Evolutionary conservation across 2,113 vertebrate species (phyloP), one percentile per base, ranked within the genome.

Genomic region (Maccullochella peelii): DNA sequence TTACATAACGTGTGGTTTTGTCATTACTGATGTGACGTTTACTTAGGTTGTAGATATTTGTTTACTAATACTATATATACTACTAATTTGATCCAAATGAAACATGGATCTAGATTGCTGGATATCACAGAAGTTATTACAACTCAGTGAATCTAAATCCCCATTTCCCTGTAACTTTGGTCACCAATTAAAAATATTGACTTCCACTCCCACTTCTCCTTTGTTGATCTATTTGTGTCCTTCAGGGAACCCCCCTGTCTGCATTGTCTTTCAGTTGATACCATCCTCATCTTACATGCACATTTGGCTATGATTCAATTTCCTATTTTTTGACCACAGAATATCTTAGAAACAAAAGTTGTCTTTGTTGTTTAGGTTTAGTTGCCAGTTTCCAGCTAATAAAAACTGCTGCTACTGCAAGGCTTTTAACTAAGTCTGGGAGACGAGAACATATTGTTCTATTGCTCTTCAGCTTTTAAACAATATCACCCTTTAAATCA

Each of bases 161-260:
- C 33, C n/a, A n/a, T n/a, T n/a, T n/a, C n/a, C n/a, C n/a, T n/a
- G n/a, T n/a, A n/a, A n/a, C n/a, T n/a, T 68, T 49, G 27, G 12
- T 30, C 0, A 5, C 16, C 1, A 23, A 14, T 38, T 38, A 15
- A 8, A 27, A 66, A n/a, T 49, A 18, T 57, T 49, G 38, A 21
- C 38, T 21, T 77, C 21, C 16, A 47, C 25, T 21, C 25, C 18
- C 55, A 50, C 82, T 72, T 57, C 52, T 40, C n/a, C 8, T 55
- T 84, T 62, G 44, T 44, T 68, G 47, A 27, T 61, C 23, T 44
- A 62, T 44, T 33, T 68, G 16, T 52, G 33, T 59, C 61, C 33
- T 20, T 42, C 42, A 44, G 62, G 62, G 44, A 73, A 59, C 10
- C 42, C 40, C 58, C 30, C 14, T 7, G 10, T 73, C 23, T 63